These are phyloP conservation scores for Balearica regulorum DNA, from an alignment of 2,797 vertebrate genomes.

Conservation along the genomic window DNA sequence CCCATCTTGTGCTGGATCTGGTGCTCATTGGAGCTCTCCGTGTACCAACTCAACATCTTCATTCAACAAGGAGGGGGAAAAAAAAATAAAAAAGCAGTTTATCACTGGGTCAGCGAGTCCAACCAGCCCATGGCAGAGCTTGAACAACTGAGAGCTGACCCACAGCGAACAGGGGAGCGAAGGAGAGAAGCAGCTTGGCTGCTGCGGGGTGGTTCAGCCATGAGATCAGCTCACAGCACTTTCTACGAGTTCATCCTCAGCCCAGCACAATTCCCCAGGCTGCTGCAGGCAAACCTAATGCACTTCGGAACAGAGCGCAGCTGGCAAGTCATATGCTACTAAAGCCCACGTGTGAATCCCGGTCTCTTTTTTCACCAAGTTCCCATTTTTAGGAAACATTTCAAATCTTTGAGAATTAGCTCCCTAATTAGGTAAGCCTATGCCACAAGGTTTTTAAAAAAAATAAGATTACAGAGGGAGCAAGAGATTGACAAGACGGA, in stretches of 20 bases:
- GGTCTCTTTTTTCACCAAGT: not conserved
- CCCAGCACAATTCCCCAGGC: not conserved
- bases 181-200: not conserved
- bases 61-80: not conserved
- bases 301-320: not conserved
- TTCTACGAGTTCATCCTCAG: rapidly evolving
- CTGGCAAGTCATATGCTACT: not conserved
- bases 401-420: not conserved
- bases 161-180: rapidly evolving
- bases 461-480: not conserved
- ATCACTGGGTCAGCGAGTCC: not conserved
- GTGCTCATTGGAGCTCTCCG: not conserved
- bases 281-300: not conserved
- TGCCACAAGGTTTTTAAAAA: not conserved
- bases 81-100: not conserved
- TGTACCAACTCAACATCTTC: not conserved
- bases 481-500: not conserved
- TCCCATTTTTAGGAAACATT: not conserved
- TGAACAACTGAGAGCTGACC: not conserved
- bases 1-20: not conserved
- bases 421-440: not conserved
- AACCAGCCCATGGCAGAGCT: not conserved
- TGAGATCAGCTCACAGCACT: not conserved
- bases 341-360: rapidly evolving
- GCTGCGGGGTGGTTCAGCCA: not conserved